Evolutionary conservation across 2,113 vertebrate species (phyloP), one percentile per base, ranked within the genome.

Genomic region (Cinclus mexicanus): DNA sequence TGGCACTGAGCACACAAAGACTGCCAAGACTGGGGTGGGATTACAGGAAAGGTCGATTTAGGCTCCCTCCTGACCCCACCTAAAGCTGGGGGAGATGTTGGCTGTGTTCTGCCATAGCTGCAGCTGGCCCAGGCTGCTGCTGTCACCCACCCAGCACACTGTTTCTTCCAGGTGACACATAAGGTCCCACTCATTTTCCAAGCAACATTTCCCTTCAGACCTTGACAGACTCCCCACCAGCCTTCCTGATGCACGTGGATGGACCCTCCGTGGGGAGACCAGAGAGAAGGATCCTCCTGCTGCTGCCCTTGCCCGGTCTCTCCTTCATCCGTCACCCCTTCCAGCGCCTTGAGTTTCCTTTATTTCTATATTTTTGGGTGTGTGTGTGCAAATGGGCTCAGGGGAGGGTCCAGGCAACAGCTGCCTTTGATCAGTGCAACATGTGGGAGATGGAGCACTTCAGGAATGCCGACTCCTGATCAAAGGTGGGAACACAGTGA

Each of bases 401-500:
- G 88, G 97, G 97, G 96, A 97, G 93, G 97, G 97, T 80, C 96
- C 55, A 4, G 96, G 95, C 97, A 98, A 85, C 98, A 98, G 98
- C 98, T 98, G 98, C 98, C 97, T 98, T 98, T 98, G 98, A 98
- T 98, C 98, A 98, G 83, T 1, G 3, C 96, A 97, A 98, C 97
- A 98, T 98, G 97, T 98, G 97, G 98, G 97, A 95, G 97, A 95
- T 55, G 94, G 94, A 97, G 96, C 92, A 65, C 97, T 96, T 84
- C 97, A 98, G 97, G 97, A 97, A 98, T 97, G 97, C 97, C 64
- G 97, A 84, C 95, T 97, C 84, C 92, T 98, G 98, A 98, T 98
- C 98, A 98, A 98, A 98, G 98, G 95, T 98, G 98, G 97, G 97
- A 98, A 91, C 89, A 15, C 91, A 64, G 96, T 97, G 98, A 98